These are phyloP conservation scores for Anguilla anguilla DNA, from an alignment of 2,797 vertebrate genomes.

Conservation along the genomic window DNA sequence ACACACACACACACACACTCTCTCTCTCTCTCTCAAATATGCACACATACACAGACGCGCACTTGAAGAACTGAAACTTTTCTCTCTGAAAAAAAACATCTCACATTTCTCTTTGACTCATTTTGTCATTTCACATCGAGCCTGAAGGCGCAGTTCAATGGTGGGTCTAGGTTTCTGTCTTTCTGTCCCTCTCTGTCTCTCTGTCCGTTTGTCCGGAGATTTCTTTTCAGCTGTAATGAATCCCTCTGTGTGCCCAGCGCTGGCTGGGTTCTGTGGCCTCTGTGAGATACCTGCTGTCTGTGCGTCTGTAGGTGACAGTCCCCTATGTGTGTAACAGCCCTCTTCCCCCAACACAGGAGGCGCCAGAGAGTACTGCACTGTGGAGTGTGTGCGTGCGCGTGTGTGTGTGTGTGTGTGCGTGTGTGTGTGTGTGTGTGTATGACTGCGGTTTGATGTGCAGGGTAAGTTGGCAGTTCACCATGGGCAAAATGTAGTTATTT, in stretches of 20 bases:
- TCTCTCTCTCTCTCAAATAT: neutral
- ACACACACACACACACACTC: neutral
- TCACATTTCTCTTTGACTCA: constrained; percentile 40
- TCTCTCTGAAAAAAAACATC: constrained; percentile 29
- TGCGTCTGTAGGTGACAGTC: neutral
- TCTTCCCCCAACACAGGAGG: neutral
- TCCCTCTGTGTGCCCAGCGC: neutral
- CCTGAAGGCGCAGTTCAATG: constrained; percentile 55
- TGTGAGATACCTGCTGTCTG: neutral
- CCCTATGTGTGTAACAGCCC: neutral
- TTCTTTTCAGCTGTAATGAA: neutral
- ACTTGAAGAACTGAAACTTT: constrained; percentile 72
- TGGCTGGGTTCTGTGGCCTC: neutral
- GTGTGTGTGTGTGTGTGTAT: neutral
- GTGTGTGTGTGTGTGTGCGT: neutral
- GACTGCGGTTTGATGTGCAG: neutral
- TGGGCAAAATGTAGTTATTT: neutral
- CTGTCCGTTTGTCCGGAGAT: neutral
- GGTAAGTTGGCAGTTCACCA: neutral
- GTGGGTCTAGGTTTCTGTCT: neutral
- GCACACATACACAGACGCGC: neutral
- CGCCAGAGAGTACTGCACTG: neutral
- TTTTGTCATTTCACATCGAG: constrained; percentile 57
- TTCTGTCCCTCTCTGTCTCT: neutral
- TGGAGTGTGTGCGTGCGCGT: neutral